Evolutionary conservation across 64 coral and sea anemone genomes (phyloP).

Genomic region (Pocillopora verrucosa): DNA sequence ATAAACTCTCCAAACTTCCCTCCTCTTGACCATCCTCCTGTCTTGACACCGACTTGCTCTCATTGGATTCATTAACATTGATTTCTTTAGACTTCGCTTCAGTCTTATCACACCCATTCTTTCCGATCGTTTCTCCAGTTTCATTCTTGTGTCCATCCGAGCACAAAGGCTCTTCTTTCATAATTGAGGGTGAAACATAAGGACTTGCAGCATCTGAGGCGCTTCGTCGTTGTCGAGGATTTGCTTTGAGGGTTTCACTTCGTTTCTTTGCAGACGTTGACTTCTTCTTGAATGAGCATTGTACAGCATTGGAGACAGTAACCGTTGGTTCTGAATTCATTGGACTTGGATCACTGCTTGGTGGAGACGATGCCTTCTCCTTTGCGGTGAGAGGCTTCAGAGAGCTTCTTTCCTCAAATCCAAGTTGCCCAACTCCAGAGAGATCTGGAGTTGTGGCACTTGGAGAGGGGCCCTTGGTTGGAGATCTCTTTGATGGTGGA

Average conservation of each 20-base stretch:
- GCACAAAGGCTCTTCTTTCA: neutral
- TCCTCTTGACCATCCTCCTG: neutral
- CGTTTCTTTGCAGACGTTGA: neutral
- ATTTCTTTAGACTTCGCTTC: neutral
- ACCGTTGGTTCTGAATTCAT: neutral
- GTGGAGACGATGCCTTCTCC: neutral
- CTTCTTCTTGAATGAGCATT: neutral
- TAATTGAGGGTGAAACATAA: neutral
- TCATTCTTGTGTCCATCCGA: neutral
- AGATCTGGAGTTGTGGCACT: constrained; percentile 19
- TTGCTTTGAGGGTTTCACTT: constrained; percentile 2
- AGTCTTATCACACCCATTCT: neutral
- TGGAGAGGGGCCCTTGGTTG: constrained; percentile 20
- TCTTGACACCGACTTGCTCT: neutral
- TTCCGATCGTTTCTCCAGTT: neutral
- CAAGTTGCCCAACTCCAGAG: neutral
- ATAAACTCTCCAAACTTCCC: neutral
- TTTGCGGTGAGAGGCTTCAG: constrained; percentile 1
- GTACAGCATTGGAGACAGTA: neutral
- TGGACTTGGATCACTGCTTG: neutral
- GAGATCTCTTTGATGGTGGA: neutral
- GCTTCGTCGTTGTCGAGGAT: constrained; percentile 1
- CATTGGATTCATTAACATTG: neutral
- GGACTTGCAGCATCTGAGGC: constrained; percentile 12
- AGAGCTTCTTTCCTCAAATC: constrained; percentile 5